These are phyloP conservation scores for Lingula anatina DNA, from an alignment of 2,888 invertebrate species.

Conservation along the genomic window DNA sequence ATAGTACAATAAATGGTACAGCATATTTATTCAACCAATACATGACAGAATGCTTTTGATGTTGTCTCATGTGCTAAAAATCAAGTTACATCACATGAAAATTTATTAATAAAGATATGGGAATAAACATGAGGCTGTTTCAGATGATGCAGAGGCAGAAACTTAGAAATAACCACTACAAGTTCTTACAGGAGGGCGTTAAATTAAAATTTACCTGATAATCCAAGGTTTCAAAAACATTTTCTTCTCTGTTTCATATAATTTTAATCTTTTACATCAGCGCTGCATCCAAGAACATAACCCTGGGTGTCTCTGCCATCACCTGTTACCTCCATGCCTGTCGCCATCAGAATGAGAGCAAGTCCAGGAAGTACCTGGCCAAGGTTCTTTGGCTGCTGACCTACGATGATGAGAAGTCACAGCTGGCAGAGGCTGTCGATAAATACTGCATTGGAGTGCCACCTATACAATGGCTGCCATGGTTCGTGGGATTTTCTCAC, in stretches of 20 bases:
- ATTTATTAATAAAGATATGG: too few species aligned
- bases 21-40: too few species aligned
- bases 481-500: conserved; percentile 61
- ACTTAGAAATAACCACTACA: too few species aligned
- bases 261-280: too few species aligned
- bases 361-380: conserved; percentile 89
- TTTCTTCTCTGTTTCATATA: conserved; percentile 17
- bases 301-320: conserved; percentile 76
- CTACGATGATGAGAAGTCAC: conserved; percentile 72
- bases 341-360: conserved; percentile 90
- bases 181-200: too few species aligned
- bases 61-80: too few species aligned
- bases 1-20: too few species aligned
- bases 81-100: too few species aligned
- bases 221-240: not conserved
- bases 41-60: too few species aligned
- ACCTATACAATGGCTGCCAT: conserved; percentile 91
- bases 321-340: conserved; percentile 93
- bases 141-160: too few species aligned
- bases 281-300: not conserved
- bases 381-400: conserved; percentile 90
- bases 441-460: conserved; percentile 91
- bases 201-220: not conserved
- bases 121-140: too few species aligned
- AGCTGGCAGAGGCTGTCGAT: conserved; percentile 81